phyloP scores from a whole-genome alignment of 2,888 invertebrate genomes.

The Metopia argyrocephala region DNA sequence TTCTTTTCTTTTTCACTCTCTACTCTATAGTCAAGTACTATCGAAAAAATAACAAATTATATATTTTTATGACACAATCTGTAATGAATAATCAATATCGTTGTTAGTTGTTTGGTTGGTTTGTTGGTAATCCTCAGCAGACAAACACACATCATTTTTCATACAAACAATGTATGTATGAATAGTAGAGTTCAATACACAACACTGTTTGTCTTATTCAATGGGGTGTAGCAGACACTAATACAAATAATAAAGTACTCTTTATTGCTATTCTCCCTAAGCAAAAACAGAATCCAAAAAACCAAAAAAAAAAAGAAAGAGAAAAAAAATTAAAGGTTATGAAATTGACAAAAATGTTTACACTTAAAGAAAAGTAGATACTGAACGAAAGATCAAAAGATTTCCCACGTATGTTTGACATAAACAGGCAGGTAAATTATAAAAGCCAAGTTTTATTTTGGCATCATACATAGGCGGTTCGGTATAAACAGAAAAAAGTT shows the following conservation, averaged over 20 bases:
- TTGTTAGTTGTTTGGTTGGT: neutral
- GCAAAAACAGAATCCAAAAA: too few relatives aligned
- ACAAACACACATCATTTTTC: neutral
- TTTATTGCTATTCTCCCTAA: neutral
- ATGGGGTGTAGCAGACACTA: neutral
- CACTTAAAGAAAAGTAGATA: neutral
- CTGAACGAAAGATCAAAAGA: too few relatives aligned
- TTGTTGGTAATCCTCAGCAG: conserved; percentile 1
- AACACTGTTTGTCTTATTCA: neutral
- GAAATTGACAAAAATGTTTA: neutral
- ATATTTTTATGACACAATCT: conserved; percentile 49
- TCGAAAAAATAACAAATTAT: conserved; percentile 39
- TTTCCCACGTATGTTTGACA: too few relatives aligned
- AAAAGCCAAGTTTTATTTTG: too few relatives aligned
- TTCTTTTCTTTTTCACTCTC: neutral
- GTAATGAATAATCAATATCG: conserved; percentile 45
- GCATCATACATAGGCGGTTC: too few relatives aligned
- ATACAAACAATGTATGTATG: neutral
- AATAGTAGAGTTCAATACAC: neutral
- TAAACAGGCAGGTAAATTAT: too few relatives aligned
- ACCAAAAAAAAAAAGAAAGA: too few relatives aligned
- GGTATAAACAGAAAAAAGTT: too few relatives aligned
- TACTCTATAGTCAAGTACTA: conserved; percentile 9
- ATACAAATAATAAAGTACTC: neutral
- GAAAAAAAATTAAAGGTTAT: conserved; percentile 12